Base-by-base conservation (phyloP, 2,113 vertebrate species). In the Cyprinodon tularosa region DNA sequence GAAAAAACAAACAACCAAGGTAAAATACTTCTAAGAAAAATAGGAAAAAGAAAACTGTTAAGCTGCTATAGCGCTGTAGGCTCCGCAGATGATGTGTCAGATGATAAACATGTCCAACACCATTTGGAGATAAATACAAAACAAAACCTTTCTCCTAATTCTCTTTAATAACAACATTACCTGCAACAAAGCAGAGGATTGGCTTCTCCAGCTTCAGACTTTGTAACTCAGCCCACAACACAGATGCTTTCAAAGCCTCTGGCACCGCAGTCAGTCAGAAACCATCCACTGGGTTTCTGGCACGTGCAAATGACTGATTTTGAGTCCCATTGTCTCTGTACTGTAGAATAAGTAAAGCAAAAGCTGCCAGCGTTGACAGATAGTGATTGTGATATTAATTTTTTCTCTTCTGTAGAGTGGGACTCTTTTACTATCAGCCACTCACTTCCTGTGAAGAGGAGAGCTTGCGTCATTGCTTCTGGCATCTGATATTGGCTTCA, bases 201-300 rank as follows among this genome's bases (percentile, higher is more conserved):
- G 0, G 14, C 44, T 61, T 42, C 71, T 37, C 67, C 77, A 78
- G 75, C 38, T 66, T 47, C 1, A 39, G 73, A 78, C 69, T 68
- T 39, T 71, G 69, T 65, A 59, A 53, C 45, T 73, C 81, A 68
- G 75, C 76, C 74, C 44, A 48, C 44, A 68, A 77, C 66, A 61
- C 84, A 84, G 85, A 89, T 80, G 87, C 68, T 77, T 76, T 87
- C 82, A 74, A 68, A 76, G 82, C 66, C 71, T 80, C 66, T 73
- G 69, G 76, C 73, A 36, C 71, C 22, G 62, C 76, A 76, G 74
- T 37, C 17, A 15, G 59, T 80, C 69, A 66, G 72, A 82, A 71
- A 6, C 0, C 39, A 75, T 37, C 39, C 1, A 69, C 82, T 47
- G 36, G 13, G 38, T 71, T 78, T 72, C 62, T 88, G 81, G 75